Evolutionary conservation across 2,888 invertebrate genomes (phyloP), one percentile per base, ranked within the genome.

Genomic region (Netelia melanura): DNA sequence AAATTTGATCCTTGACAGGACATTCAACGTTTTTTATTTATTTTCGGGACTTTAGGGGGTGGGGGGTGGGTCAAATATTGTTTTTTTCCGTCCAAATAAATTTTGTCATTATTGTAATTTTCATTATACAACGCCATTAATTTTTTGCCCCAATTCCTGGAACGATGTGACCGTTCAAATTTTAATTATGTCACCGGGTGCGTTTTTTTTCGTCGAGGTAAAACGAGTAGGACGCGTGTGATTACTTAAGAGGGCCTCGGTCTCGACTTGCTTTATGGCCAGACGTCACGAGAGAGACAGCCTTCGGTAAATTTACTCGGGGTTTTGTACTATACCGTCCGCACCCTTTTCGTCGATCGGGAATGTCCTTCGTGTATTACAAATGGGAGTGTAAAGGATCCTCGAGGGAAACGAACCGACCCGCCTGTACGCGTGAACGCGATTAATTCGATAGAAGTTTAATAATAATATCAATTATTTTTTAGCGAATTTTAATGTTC

Each of bases 321-420:
- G 52, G 23, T 21, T 3, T 3, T 30, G 30, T 30, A 3, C 3
- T 30, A 17, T 62, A 21, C 43, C n/a, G 17, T 58, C 65, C 75
- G 64, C 67, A 79, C 74, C 65, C 68, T 72, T 1, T 48, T 48
- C 48, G 10, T 44, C 8, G 1, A 11, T 21, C 43, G 68, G 30
- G 11, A 8, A 38, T 68, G 17, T 25, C 5, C 30, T 43, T 21
- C 25, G 43, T 30, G 61, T 58, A 21, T 52, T 38, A 30, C 17
- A 0, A 23, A 17, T 62, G 11, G 43, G 44, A 71, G 30, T 72
- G 48, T 62, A 77, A 81, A 5, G 25, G 76, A 77, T 72, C 76
- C 84, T 54, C 84, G 80, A 84, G 84, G 77, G 77, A 81, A 80
- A 80, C 14, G 43, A 23, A 72, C 76, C 3, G 25, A 38, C 17